Evolutionary conservation across 1,140 invertebrate genomes (phyloP), one percentile per base, ranked within the genome.

Genomic region (Drosophila cardini): DNA sequence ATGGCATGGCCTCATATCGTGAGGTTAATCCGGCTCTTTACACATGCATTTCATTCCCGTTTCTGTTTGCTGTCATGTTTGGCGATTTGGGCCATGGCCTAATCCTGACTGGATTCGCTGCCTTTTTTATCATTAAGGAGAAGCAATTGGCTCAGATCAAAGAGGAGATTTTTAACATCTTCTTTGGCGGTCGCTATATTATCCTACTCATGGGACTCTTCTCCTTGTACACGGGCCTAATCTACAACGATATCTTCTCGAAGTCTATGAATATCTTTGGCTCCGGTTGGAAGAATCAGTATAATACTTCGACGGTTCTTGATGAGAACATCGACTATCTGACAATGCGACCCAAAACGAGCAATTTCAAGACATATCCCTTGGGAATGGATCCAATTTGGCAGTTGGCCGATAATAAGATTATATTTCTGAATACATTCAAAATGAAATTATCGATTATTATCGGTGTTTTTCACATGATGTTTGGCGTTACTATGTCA

Each of bases 381-480:
- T 94, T 98, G 70, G 98, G 98, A 36, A 89, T 98, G 63, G 97
- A 98, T 94, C 97, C 97, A 36, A 94, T 96, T 63, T 98, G 97
- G 97, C 95, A 98, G 93, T 78, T 98, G 56, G 95, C 98, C 9
- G 94, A 95, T 58, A 99, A 99, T 93, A 99, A 99, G 55, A 98
- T 99, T 76, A 96, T 97, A 45, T 99, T 99, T 93, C 93, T 98
- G 18, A 99, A 99, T 93, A 98, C 98, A 0, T 98, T 97, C 93
- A 99, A 99, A 94, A 99, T 99, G 99, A 99, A 99, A 92, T 93
- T 99, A 32, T 99, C 98, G 10, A 97, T 99, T 63, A 98, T 99
- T 69, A 95, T 99, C 87, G 98, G 98, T 16, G 97, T 99, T 0
- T 80, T 95, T 57, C 98, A 99, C 92, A 99, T 99, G 98, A 94